Base-by-base conservation (phyloP, 2,888 invertebrate species). In the Sphaerophoria rueppellii region DNA sequence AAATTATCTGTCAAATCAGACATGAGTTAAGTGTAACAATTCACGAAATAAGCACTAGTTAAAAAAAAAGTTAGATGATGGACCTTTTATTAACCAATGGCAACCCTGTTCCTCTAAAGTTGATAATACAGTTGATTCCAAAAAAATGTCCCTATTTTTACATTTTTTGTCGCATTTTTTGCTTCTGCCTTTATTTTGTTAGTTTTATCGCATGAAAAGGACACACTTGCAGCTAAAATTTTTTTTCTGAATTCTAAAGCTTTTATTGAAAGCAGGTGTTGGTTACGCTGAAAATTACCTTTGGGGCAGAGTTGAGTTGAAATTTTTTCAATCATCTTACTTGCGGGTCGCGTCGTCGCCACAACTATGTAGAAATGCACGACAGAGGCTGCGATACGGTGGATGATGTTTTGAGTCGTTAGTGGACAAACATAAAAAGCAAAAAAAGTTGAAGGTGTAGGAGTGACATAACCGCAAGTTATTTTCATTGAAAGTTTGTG, bases 251-350 rank as follows among this genome's bases (percentile, higher is more conserved):
- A 58, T 50, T 7, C n/a, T 12, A 4, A 54, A 60, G 81, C 81
- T 85, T 85, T 85, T 81, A 85, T 85, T 85, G 81, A 81, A 81
- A 85, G 81, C 85, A 85, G 85, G 85, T 85, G 85, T 80, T 77
- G 81, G 76, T 85, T 72, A 58, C 75, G 76, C 76, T 80, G 81
- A 81, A 77, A 85, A 85, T 80, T 85, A 73, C 76, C 69, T 73
- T 77, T 76, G 61, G 85, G 80, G 81, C 76, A 74, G 63, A 80
- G 73, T 75, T 75, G 54, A 75, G 60, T 63, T 32, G 50, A 57
- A 40, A 37, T 34, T 76, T 82, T 76, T 76, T 75, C 58, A 24
- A 14, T 54, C 32, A 12, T 43, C 43, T 54, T 50, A 40, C 16
- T 7, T 63, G 11, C 35, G n/a, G 16, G 12, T 52, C 4, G 34